phyloP scores from a whole-genome alignment of 2,888 invertebrate genomes.

The Mimas tiliae region DNA sequence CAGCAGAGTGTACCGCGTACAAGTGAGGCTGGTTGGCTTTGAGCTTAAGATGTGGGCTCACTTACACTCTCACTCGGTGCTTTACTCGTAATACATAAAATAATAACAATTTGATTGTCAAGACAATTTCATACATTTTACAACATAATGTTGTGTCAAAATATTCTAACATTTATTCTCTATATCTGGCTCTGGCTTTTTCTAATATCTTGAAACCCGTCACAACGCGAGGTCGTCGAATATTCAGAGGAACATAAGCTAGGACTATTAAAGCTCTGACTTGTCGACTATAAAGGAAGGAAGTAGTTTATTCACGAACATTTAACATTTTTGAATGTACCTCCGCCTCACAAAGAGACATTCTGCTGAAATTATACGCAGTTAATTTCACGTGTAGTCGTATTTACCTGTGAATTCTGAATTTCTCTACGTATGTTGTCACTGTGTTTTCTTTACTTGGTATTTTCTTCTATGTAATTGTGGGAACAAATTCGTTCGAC shows the following conservation, averaged over 20 bases:
- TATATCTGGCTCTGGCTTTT: background rate
- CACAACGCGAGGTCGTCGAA: slow-evolving; percentile 17
- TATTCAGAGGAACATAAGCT: slow-evolving; percentile 36
- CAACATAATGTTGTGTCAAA: background rate
- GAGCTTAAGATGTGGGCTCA: no score
- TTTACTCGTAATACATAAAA: no score
- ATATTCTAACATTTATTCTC: background rate
- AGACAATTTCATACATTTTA: background rate
- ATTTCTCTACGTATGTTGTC: slow-evolving; percentile 13
- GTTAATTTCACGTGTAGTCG: slow-evolving; percentile 33
- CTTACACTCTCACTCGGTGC: no score
- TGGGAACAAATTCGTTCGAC: background rate
- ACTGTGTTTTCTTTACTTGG: background rate
- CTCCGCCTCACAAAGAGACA: slow-evolving; percentile 28
- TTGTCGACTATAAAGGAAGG: slow-evolving; percentile 39
- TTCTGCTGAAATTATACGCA: slow-evolving; percentile 33
- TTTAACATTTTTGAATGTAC: slow-evolving; percentile 42
- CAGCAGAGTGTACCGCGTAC: no score
- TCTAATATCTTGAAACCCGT: slow-evolving; percentile 2
- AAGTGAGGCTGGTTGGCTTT: no score
- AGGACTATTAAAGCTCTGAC: slow-evolving; percentile 42
- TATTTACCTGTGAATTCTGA: slow-evolving; percentile 28
- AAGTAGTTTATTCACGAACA: slow-evolving; percentile 41
- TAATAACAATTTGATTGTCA: no score
- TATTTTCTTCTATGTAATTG: slow-evolving; percentile 12